Percentiles rank a stretch among this genome's conserved stretches.
These are phyloP conservation scores for Falco concolor DNA, from an alignment of 2,797 vertebrate species.

Conservation along the genomic window DNA sequence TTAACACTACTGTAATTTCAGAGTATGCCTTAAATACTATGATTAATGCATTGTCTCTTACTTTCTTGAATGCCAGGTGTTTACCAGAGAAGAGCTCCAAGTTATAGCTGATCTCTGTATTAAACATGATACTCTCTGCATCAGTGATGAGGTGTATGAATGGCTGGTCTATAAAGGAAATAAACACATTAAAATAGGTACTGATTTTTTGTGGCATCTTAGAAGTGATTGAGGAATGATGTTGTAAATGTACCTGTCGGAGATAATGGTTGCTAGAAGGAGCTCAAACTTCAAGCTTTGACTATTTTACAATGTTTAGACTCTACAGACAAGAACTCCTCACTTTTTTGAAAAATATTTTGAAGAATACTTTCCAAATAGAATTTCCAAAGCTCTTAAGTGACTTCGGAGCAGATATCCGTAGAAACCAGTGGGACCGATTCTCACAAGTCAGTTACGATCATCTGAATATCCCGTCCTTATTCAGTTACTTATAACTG, in stretches of 20 bases:
- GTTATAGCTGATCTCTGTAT: slow-evolving; percentile 90
- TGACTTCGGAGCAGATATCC: background rate
- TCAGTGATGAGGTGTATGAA: slow-evolving; percentile 98
- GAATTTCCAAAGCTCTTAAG: background rate
- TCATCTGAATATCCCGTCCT: background rate
- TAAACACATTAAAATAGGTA: slow-evolving; percentile 94
- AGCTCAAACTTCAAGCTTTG: background rate
- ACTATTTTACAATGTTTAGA: background rate
- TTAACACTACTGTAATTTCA: background rate
- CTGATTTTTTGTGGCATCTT: background rate
- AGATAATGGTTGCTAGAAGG: background rate
- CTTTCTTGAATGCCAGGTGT: slow-evolving; percentile 77
- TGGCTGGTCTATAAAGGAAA: slow-evolving; percentile 90
- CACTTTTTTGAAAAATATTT: background rate
- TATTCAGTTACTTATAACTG: background rate
- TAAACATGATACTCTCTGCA: slow-evolving; percentile 88
- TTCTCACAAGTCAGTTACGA: background rate
- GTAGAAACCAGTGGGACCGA: background rate
- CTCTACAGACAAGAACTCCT: background rate
- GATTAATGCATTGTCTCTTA: background rate
- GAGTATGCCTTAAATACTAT: background rate
- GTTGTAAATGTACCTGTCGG: background rate
- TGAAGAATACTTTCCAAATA: background rate
- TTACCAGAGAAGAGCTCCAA: slow-evolving; percentile 86
- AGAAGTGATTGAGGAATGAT: background rate